Evolutionary conservation across 2,113 vertebrate species (phyloP).

Genomic region (Thalassarche chlororhynchos): DNA sequence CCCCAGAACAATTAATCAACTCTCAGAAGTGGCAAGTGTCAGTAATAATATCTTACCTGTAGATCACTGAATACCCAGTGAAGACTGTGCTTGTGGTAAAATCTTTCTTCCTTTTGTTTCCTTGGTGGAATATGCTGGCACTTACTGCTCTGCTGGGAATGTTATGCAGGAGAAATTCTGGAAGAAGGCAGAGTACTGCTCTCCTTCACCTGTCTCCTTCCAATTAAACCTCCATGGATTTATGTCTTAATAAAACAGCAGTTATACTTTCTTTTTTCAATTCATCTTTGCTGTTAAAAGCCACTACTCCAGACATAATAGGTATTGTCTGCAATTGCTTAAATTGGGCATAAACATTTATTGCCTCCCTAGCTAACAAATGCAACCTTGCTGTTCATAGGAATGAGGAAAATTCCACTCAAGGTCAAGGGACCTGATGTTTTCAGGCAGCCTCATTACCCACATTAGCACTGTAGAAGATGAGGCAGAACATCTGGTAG

Average conservation of each 20-base stretch:
- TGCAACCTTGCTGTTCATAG: neutral
- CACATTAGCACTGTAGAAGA: slow-evolving; percentile 15
- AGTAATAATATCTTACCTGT: neutral
- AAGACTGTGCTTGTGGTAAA: neutral
- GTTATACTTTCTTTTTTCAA: neutral
- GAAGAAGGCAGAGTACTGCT: neutral
- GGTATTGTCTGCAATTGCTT: slow-evolving; percentile 30
- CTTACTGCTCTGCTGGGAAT: neutral
- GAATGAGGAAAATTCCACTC: slow-evolving; percentile 39
- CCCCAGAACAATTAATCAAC: neutral
- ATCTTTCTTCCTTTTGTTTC: neutral
- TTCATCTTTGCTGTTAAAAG: slow-evolving; percentile 37
- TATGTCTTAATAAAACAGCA: slow-evolving; percentile 38
- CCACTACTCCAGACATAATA: slow-evolving; percentile 8
- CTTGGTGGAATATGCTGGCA: neutral
- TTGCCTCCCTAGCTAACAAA: slow-evolving; percentile 32
- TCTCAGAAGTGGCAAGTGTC: neutral
- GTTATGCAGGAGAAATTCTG: neutral
- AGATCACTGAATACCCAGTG: neutral
- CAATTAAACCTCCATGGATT: slow-evolving; percentile 41
- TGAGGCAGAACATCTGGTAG: slow-evolving; percentile 47
- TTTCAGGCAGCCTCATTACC: slow-evolving; percentile 55
- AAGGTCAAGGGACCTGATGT: slow-evolving; percentile 56
- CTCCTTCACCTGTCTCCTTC: slow-evolving; percentile 32
- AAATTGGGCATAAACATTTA: slow-evolving; percentile 66